Evolutionary conservation across 2,888 invertebrate species (phyloP).

Genomic region (Acholoe squamosa): DNA sequence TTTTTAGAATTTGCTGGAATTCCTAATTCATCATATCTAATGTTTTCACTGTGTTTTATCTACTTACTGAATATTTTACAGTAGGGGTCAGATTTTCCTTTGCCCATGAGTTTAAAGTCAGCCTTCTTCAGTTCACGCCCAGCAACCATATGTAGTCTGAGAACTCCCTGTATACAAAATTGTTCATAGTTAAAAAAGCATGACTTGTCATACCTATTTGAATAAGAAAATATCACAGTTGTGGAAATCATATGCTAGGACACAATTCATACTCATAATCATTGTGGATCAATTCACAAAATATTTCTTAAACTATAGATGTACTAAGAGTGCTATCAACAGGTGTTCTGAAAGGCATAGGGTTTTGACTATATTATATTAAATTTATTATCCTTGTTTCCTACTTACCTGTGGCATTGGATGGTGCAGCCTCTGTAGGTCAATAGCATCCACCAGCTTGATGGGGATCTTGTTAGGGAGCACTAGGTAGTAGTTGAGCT

Average conservation of each 20-base stretch:
- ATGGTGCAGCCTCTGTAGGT: conserved; percentile 91
- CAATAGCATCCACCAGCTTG: conserved; percentile 92
- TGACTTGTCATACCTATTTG: too few species aligned
- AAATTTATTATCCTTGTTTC: background rate
- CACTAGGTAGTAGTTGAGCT: conserved; percentile 95
- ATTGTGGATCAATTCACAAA: too few species aligned
- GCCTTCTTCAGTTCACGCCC: conserved; percentile 98
- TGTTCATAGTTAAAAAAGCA: background rate
- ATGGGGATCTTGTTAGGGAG: conserved; percentile 97
- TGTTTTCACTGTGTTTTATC: too few species aligned
- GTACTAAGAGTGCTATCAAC: too few species aligned
- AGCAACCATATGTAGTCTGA: conserved; percentile 96
- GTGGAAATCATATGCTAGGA: too few species aligned
- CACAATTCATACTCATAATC: too few species aligned
- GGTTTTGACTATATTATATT: too few species aligned
- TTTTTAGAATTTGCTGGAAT: too few species aligned
- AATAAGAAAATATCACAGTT: too few species aligned
- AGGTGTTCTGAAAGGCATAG: too few species aligned
- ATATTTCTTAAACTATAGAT: too few species aligned
- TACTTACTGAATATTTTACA: conserved; percentile 86
- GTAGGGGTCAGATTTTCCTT: conserved; percentile 99
- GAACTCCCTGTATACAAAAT: conserved; percentile 90
- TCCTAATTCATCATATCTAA: too few species aligned
- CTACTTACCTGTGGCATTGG: conserved; percentile 93
- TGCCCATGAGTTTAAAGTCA: conserved; percentile 95